These are phyloP conservation scores for Drosophila ficusphila DNA, from an alignment of 1,140 invertebrate genomes.

Conservation along the genomic window DNA sequence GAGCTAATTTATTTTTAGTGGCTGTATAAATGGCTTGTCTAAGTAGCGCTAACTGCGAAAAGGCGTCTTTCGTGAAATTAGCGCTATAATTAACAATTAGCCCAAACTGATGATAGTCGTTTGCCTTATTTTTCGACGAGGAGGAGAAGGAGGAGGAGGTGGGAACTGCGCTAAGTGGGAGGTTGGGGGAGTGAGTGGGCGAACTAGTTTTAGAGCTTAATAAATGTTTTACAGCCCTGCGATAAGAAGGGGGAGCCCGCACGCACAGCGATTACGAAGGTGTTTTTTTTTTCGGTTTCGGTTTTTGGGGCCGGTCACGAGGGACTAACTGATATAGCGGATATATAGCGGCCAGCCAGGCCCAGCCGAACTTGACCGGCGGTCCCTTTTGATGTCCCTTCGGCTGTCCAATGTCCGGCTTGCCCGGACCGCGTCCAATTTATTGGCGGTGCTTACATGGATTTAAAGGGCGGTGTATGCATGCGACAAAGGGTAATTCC, in stretches of 20 bases:
- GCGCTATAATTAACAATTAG: constrained; percentile 75
- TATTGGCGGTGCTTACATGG: constrained; percentile 57
- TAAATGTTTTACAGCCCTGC: constrained; percentile 50
- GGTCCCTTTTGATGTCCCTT: constrained; percentile 34
- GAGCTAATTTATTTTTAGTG: constrained; percentile 78
- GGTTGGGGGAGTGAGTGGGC: constrained; percentile 16
- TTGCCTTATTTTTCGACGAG: no score
- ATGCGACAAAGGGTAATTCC: constrained; percentile 45
- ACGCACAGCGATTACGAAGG: constrained; percentile 27
- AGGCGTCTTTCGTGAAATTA: constrained; percentile 57
- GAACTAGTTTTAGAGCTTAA: constrained; percentile 51
- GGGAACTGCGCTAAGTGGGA: neutral
- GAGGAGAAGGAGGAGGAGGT: no score
- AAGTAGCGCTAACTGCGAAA: constrained; percentile 73
- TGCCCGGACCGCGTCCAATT: constrained; percentile 2
- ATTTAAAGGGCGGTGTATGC: constrained; percentile 70
- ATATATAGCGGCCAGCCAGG: neutral
- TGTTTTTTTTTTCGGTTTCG: constrained; percentile 13
- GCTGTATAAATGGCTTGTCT: constrained; percentile 66
- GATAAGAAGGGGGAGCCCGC: constrained; percentile 47
- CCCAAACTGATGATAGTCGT: constrained; percentile 42
- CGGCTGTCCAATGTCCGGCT: constrained; percentile 11
- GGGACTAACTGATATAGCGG: constrained; percentile 21
- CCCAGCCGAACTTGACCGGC: constrained; percentile 14
- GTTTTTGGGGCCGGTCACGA: constrained; percentile 41